Evolutionary conservation across 2,113 vertebrate species (phyloP), one percentile per base, ranked within the genome.

Genomic region (Hydrochoerus hydrochaeris): DNA sequence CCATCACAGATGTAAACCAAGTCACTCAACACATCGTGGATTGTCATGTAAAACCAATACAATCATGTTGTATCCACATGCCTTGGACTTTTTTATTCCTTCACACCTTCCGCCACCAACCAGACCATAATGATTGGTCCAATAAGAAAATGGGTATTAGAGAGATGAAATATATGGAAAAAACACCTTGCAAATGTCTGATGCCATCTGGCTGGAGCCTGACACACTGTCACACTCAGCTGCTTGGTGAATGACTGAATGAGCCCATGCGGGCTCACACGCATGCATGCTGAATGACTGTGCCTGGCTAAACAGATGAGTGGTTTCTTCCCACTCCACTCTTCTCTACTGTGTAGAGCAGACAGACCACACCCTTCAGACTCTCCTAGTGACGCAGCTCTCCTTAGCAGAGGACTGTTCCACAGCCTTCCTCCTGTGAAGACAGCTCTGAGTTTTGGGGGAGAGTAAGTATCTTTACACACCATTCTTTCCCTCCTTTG

Each of bases 391-490:
- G 52, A 46, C 12, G 30, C 63, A 24, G 52, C 75, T 28, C 46
- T 46, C n/a, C 46, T 26, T 26, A 46, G n/a, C 10, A 1, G 38
- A 52, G 12, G 3, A 4, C 26, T 69, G 58, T 16, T 65, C 41
- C 26, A 10, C 49, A 41, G 4, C 17, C 35, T 77, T 86, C 49
- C 58, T 89, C 32, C 75, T 17, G 10, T 46, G 12, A 14, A 73
- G 46, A n/a, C 46, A 52, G 32, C 3, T 49, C 54, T 75, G 65
- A 57, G 57, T 13, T 60, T 89, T 75, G 49, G 20, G 35, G 46
- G 78, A 8, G 6, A 52, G 52, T 30, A 41, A 0, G 0, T 49
- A 20, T 10, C 28, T 62, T 16, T 62, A 54, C 3, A n/a, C 4
- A 60, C 60, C 49, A 5, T 20, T 32, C 57, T 13, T 12, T 10